A percentile compares a stretch with the other conserved stretches of the same genome.
Evolutionary conservation across 2,797 vertebrate species (phyloP).

Genomic region (Peromyscus attwateri): DNA sequence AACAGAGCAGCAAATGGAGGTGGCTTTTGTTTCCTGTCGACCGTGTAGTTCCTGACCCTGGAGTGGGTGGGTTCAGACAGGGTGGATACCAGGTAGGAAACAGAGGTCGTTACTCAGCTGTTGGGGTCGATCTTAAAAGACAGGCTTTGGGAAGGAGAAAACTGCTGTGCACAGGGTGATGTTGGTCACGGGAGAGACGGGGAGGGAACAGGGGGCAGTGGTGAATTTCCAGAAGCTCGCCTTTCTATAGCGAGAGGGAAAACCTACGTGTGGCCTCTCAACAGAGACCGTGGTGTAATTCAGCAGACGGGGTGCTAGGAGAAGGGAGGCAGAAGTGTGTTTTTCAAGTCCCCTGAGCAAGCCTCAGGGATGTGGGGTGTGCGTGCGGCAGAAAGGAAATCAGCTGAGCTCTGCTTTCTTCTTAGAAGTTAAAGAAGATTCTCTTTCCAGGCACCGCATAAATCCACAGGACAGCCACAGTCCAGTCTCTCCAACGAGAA

Average conservation of each 20-base stretch:
- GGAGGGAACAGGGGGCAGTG: no score
- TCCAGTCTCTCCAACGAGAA: not conserved
- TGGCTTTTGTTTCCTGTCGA: slow-evolving; percentile 13
- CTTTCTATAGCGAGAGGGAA: not conserved
- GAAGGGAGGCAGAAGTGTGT: not conserved
- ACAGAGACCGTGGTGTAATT: rapidly evolving
- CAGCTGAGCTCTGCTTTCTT: not conserved
- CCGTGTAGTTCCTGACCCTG: not conserved
- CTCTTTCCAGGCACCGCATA: not conserved
- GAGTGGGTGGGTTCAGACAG: not conserved
- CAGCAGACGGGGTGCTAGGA: not conserved
- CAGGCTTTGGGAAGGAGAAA: not conserved
- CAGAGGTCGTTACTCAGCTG: not conserved
- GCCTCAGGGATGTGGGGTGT: not conserved
- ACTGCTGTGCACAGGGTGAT: not conserved
- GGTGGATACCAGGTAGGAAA: not conserved
- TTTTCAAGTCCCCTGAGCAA: not conserved
- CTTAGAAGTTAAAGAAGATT: not conserved
- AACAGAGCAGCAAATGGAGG: not conserved
- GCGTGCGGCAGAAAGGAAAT: not conserved
- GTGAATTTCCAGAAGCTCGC: not conserved
- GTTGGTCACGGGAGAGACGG: not conserved
- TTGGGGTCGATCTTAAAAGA: slow-evolving; percentile 19
- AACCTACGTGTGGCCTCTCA: not conserved
- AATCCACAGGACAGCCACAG: not conserved